Evolutionary conservation across 2,113 vertebrate genomes (phyloP).

Genomic region (Shinisaurus crocodilurus): DNA sequence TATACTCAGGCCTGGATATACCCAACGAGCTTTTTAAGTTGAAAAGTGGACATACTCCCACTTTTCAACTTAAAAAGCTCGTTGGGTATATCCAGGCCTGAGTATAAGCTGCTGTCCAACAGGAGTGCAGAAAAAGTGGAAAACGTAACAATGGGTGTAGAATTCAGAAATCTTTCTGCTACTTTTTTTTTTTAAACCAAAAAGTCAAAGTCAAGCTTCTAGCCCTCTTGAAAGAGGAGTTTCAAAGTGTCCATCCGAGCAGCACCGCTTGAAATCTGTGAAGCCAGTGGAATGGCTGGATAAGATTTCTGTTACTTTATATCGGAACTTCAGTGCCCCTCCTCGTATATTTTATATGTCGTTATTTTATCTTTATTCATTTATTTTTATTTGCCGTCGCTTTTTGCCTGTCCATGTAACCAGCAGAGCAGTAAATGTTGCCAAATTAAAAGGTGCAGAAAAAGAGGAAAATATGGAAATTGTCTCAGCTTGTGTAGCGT

Average conservation of each 20-base stretch:
- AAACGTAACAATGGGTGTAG: neutral
- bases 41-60: neutral
- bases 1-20: neutral
- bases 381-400: too few relatives aligned
- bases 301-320: neutral
- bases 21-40: neutral
- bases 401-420: neutral
- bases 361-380: too few relatives aligned
- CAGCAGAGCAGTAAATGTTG: neutral
- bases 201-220: neutral
- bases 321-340: neutral
- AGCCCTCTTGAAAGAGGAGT: neutral
- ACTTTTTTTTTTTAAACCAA: neutral
- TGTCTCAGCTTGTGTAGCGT: neutral
- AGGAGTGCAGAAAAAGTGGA: neutral
- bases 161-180: neutral
- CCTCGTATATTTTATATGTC: too few relatives aligned
- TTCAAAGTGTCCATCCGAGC: neutral
- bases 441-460: too few relatives aligned
- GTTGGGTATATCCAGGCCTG: neutral
- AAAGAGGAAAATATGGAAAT: neutral
- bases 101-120: neutral
- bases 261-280: neutral
- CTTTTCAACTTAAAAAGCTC: neutral
- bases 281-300: too few relatives aligned